phyloP scores from a whole-genome alignment of 2,888 invertebrate genomes.

The Melanchra persicariae region DNA sequence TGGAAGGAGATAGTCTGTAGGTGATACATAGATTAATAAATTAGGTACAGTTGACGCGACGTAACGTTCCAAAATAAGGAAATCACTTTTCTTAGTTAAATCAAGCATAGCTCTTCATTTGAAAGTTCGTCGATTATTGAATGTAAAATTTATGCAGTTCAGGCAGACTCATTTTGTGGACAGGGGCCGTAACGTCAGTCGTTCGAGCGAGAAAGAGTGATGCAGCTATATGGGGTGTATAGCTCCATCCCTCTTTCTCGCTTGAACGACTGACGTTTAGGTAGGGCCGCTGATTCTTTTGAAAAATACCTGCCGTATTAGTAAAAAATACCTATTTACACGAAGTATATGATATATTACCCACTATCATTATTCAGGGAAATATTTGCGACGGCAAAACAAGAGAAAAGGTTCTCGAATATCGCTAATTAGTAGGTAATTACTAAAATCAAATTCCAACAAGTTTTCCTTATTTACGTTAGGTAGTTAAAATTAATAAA shows the following conservation, averaged over 20 bases:
- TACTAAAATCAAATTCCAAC: slow-evolving; percentile 15
- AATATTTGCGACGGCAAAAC: not conserved
- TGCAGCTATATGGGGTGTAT: too few species aligned
- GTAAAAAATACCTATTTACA: not conserved
- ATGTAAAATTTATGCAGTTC: too few species aligned
- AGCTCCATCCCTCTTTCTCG: too few species aligned
- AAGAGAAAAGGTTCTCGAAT: slow-evolving; percentile 5
- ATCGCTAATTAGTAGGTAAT: slow-evolving; percentile 4
- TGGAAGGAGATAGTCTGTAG: not conserved
- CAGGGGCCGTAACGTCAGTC: too few species aligned
- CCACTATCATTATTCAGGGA: not conserved
- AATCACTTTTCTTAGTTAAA: slow-evolving; percentile 3
- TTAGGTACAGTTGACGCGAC: not conserved
- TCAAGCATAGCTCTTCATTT: not conserved
- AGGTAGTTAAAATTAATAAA: not conserved
- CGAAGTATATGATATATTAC: too few species aligned
- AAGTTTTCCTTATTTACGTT: slow-evolving; percentile 10
- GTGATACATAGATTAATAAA: not conserved
- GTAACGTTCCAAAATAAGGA: not conserved
- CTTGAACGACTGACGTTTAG: too few species aligned
- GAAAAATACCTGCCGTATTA: not conserved
- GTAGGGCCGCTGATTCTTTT: too few species aligned
- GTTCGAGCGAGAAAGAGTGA: too few species aligned
- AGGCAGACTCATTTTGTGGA: too few species aligned
- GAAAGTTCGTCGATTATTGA: too few species aligned